Evolutionary conservation across 1,140 invertebrate genomes (phyloP).

Genomic region (Tetramorium simillimum): DNA sequence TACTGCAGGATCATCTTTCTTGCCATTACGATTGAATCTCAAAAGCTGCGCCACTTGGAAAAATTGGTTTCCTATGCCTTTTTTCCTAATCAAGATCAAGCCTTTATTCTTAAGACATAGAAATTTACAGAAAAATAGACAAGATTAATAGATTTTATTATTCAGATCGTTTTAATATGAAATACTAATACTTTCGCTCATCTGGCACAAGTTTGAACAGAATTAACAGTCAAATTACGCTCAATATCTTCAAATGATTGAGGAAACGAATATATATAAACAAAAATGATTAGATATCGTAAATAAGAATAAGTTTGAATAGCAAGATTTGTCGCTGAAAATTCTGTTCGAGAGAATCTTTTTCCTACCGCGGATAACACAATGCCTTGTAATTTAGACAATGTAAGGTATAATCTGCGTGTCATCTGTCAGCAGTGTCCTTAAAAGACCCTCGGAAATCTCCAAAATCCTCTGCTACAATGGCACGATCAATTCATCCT

Average conservation of each 20-base stretch:
- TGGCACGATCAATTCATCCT: slow-evolving; percentile 55
- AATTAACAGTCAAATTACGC: background rate
- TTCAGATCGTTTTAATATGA: background rate
- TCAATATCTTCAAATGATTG: background rate
- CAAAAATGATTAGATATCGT: background rate
- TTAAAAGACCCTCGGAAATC: slow-evolving; percentile 47
- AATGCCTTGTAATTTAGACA: slow-evolving; percentile 34
- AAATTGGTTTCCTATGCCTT: background rate
- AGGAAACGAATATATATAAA: no score
- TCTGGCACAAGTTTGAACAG: background rate
- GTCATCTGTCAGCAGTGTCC: slow-evolving; percentile 44
- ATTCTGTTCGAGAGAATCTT: background rate
- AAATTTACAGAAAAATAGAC: background rate
- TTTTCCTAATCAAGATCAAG: background rate
- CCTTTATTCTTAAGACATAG: background rate
- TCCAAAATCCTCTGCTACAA: slow-evolving; percentile 44
- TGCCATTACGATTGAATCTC: background rate
- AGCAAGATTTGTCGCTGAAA: background rate
- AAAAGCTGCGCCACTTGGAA: background rate
- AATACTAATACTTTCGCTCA: background rate
- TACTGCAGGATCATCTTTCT: background rate
- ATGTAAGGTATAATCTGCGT: slow-evolving; percentile 51
- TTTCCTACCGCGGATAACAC: background rate
- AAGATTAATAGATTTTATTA: background rate
- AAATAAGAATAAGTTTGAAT: background rate